Evolutionary conservation across 1,140 invertebrate species (phyloP).

Genomic region (Ruditapes philippinarum): DNA sequence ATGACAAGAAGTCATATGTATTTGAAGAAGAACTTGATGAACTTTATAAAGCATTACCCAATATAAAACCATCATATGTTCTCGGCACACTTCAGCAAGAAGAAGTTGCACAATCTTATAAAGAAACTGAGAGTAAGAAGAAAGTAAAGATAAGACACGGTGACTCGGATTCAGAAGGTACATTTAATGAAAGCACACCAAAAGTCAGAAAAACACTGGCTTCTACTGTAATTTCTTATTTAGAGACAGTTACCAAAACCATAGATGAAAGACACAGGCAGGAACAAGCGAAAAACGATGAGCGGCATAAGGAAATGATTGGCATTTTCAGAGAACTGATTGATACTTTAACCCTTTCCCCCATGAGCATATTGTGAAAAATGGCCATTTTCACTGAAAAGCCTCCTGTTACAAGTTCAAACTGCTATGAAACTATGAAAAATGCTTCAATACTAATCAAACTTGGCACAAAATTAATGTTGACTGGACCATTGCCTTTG

Average conservation of each 20-base stretch:
- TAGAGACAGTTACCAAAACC: slow-evolving; percentile 25
- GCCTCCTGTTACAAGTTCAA: no score
- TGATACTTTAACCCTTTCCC: background rate
- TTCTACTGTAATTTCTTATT: background rate
- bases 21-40: slow-evolving; percentile 2
- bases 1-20: background rate
- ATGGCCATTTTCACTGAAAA: no score
- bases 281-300: background rate
- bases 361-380: no score
- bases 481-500: no score
- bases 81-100: background rate
- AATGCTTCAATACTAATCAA: no score
- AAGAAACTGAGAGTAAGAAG: background rate
- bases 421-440: no score
- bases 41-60: background rate
- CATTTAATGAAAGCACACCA: background rate
- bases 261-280: background rate
- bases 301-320: background rate
- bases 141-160: background rate
- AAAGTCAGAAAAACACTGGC: background rate
- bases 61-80: background rate
- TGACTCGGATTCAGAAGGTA: no score
- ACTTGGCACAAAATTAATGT: no score
- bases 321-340: background rate
- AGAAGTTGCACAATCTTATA: background rate